Evolutionary conservation across 2,888 invertebrate genomes (phyloP), one percentile per base, ranked within the genome.

Genomic region (Orthosia gothica): DNA sequence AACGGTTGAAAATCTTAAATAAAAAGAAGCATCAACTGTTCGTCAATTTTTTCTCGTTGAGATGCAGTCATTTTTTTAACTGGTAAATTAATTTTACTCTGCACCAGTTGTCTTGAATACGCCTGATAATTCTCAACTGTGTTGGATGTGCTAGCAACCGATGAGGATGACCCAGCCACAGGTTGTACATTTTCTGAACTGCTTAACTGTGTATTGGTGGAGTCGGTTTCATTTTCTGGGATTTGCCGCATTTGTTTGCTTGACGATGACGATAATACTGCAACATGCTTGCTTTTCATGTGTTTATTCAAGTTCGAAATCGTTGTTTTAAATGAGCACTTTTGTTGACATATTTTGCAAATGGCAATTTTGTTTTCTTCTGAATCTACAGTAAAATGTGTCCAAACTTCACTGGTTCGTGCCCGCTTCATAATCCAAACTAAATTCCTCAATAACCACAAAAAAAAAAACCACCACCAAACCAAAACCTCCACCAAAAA

Each of bases 1-100:
- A 63, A 70, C 1, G 64, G 70, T 47, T 64, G 64, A 71, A 65
- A 71, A 62, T 71, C 71, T 58, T 69, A 52, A 32, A 61, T 69
- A 61, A 69, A 69, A 50, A 61, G 61, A 61, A 69, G 61, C 52
- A 69, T 4, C 61, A 69, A 52, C 52, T 62, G 32, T 54, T 70
- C 61, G 52, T 70, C 61, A 59, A 45, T 68, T 47, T 57, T 58
- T 47, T 47, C 57, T 68, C 68, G 58, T 68, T 68, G 58, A 32
- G 67, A 67, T 67, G 67, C 55, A 55, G 47, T 55, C 0, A 32
- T 5, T 67, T 67, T 67, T 67, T 67, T 63, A 7, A 63, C 23
- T 63, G 63, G 63, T 63, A 63, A 7, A 49, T 63, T 63, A 62
- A 62, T 62, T 62, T 62, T 62, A 62, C 62, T 62, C 62, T 49